These are phyloP conservation scores for Alviniconcha marisindica DNA, from an alignment of 1,140 invertebrate species.

Conservation along the genomic window DNA sequence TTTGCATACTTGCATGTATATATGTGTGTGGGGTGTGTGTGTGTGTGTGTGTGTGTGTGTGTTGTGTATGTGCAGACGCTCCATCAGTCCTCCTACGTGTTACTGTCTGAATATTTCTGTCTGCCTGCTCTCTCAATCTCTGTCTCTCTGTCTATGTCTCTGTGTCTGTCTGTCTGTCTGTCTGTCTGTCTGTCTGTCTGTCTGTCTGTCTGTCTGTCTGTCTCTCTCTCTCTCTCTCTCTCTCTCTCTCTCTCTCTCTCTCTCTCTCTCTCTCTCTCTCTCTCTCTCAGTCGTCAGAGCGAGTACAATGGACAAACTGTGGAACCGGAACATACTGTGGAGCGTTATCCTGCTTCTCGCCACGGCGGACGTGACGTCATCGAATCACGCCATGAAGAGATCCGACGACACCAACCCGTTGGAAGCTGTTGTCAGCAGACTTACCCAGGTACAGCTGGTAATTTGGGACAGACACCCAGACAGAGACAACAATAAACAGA, in stretches of 20 bases:
- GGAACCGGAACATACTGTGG: neutral
- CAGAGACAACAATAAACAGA: too few relatives aligned
- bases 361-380: too few relatives aligned
- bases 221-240: constrained; percentile 1
- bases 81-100: neutral
- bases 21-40: too few relatives aligned
- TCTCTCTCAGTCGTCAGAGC: too few relatives aligned
- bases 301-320: neutral
- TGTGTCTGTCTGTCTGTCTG: neutral
- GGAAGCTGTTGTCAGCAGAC: neutral
- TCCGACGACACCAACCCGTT: too few relatives aligned
- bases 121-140: neutral
- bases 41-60: too few relatives aligned
- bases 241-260: neutral
- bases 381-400: too few relatives aligned
- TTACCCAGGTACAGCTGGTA: too few relatives aligned
- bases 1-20: too few relatives aligned
- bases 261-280: neutral
- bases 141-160: neutral
- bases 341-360: neutral
- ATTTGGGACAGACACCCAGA: too few relatives aligned
- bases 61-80: neutral
- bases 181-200: neutral
- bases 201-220: neutral
- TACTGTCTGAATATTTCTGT: neutral